These are phyloP conservation scores for Atta texana DNA, from an alignment of 1,140 invertebrate species.

Conservation along the genomic window DNA sequence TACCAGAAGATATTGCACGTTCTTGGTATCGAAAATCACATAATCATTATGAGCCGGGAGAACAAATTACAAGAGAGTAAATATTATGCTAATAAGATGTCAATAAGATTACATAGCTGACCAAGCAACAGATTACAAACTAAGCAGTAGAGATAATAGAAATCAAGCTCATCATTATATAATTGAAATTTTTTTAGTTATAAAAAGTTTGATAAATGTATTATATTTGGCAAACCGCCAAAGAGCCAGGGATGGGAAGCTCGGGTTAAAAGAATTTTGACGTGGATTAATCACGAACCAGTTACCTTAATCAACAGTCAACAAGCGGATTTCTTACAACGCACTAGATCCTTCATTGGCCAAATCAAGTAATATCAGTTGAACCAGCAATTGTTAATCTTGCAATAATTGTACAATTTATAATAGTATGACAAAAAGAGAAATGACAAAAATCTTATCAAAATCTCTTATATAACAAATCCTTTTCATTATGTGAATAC, in stretches of 20 bases:
- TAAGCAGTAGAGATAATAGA: neutral
- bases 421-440: neutral
- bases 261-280: conserved; percentile 66
- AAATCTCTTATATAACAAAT: neutral
- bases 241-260: conserved; percentile 28
- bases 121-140: neutral
- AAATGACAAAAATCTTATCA: neutral
- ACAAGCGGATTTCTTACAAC: conserved; percentile 71
- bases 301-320: conserved; percentile 60
- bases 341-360: conserved; percentile 64
- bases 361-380: conserved; percentile 63
- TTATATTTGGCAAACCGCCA: conserved; percentile 66
- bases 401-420: neutral
- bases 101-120: neutral
- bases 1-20: neutral
- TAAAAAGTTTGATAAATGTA: conserved; percentile 58
- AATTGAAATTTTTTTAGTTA: conserved; percentile 68
- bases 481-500: neutral
- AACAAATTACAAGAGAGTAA: conserved; percentile 72
- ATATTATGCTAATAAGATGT: neutral
- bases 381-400: neutral
- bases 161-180: conserved; percentile 6
- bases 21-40: conserved; percentile 70
- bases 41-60: conserved; percentile 68
- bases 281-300: conserved; percentile 65